Evolutionary conservation across 2,888 invertebrate genomes (phyloP).

Genomic region (Stegana nigrithorax): DNA sequence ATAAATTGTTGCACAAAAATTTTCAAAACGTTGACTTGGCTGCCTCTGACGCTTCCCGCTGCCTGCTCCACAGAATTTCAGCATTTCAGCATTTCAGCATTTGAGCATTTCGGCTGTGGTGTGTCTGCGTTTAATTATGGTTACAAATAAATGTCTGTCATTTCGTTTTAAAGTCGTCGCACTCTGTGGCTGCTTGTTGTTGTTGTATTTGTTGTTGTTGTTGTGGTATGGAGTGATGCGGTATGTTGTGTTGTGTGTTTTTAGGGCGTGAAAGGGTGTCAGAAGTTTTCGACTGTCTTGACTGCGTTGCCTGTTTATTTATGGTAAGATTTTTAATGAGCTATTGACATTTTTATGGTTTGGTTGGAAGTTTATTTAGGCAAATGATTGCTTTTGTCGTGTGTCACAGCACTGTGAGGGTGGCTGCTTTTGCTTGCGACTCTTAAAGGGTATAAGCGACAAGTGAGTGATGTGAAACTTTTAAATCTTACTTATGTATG

Average conservation of each 20-base stretch:
- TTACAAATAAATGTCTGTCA: conserved; percentile 51
- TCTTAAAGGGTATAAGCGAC: too few species aligned
- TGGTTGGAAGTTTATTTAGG: conserved; percentile 9
- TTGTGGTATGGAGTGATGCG: background rate
- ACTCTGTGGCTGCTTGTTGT: too few species aligned
- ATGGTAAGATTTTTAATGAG: conserved; percentile 44
- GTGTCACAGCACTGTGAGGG: too few species aligned
- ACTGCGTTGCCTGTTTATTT: conserved; percentile 1
- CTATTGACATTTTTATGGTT: conserved; percentile 33
- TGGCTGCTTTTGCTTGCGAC: too few species aligned
- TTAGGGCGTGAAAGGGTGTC: background rate
- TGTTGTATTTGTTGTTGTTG: background rate
- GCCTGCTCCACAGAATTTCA: conserved; percentile 38
- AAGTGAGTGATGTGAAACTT: too few species aligned
- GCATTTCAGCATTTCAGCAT: conserved; percentile 11
- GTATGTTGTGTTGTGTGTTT: too few species aligned
- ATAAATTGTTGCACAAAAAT: conserved; percentile 45
- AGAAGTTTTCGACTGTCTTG: background rate
- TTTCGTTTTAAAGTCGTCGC: conserved; percentile 33
- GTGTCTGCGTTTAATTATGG: conserved; percentile 49
- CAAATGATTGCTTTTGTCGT: conserved; percentile 9
- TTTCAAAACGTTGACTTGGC: conserved; percentile 40
- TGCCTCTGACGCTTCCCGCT: conserved; percentile 22
- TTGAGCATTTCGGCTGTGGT: background rate
- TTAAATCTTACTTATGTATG: too few species aligned